Conservation (phyloP, 2,113 vertebrate species). For the Felis chaus region DNA sequence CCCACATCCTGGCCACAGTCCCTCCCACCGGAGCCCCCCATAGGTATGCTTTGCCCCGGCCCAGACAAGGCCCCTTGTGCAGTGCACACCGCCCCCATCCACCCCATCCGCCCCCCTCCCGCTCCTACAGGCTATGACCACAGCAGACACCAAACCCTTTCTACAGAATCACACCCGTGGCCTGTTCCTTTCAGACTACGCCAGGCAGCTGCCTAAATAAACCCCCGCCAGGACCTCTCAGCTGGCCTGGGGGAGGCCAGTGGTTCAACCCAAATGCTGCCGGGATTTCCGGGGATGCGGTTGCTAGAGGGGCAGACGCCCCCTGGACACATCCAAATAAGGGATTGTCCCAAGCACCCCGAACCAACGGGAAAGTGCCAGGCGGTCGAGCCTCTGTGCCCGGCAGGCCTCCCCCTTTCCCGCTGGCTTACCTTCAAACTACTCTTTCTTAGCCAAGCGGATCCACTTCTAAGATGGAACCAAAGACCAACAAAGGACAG, state of each 20-base stretch:
- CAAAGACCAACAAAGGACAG: not conserved
- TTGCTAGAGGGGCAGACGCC: not conserved
- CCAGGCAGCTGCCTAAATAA: constrained; percentile 70
- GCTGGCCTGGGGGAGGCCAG: not conserved
- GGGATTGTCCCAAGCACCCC: not conserved
- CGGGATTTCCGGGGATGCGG: not conserved
- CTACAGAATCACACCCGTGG: constrained; percentile 16
- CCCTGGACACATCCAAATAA: not conserved
- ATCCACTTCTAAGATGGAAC: constrained; percentile 21
- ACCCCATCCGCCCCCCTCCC: not conserved
- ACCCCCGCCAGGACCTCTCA: constrained; percentile 12
- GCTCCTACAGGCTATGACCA: not conserved
- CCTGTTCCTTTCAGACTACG: constrained; percentile 11
- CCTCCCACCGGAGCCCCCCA: constrained; percentile 60
- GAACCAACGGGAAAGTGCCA: not conserved
- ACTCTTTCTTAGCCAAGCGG: not conserved
- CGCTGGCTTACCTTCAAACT: constrained; percentile 49
- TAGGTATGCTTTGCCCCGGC: constrained; percentile 33
- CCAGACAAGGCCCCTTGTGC: constrained; percentile 68
- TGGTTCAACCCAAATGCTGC: not conserved
- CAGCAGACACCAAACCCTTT: constrained; percentile 60
- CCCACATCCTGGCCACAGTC: constrained; percentile 66
- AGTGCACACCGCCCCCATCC: not conserved
- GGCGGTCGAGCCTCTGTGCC: not conserved
- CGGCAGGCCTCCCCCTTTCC: not conserved